These are phyloP conservation scores for Leptinotarsa undecemlineata DNA, from an alignment of 1,140 invertebrate species.

Conservation along the genomic window DNA sequence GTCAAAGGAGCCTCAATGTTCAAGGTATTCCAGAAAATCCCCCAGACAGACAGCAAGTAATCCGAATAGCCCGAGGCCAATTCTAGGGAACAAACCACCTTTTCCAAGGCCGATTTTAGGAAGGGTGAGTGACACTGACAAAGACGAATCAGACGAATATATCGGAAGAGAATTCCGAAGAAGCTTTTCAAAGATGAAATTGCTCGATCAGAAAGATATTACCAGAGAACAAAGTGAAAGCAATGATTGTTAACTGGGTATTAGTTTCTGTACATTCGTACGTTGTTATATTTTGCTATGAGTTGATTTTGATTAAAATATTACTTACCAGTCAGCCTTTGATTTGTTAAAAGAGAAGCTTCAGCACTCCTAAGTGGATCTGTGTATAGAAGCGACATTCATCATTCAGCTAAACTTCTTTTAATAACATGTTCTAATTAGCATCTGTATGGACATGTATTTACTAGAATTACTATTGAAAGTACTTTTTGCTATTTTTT, in stretches of 20 bases:
- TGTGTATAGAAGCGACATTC: too few relatives aligned
- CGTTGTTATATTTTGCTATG: not conserved
- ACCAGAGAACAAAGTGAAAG: not conserved
- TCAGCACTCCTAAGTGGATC: too few relatives aligned
- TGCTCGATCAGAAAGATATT: constrained; percentile 6
- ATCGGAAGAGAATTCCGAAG: constrained; percentile 47
- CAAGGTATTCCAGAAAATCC: constrained; percentile 47
- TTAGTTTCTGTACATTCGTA: too few relatives aligned
- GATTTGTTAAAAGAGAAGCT: too few relatives aligned
- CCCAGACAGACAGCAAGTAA: constrained; percentile 32
- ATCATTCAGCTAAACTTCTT: too few relatives aligned
- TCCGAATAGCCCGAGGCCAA: constrained; percentile 44
- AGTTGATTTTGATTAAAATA: not conserved
- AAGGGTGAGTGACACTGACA: constrained; percentile 37
- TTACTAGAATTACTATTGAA: too few relatives aligned
- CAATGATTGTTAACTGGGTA: not conserved
- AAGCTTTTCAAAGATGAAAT: constrained; percentile 43
- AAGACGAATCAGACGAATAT: constrained; percentile 39
- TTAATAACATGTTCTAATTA: too few relatives aligned
- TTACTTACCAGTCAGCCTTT: not conserved
- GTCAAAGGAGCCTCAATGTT: constrained; percentile 35
- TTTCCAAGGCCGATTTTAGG: constrained; percentile 49
- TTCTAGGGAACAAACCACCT: constrained; percentile 44
- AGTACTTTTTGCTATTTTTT: too few relatives aligned
- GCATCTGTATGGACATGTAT: too few relatives aligned